Base-by-base conservation (phyloP, 2,888 invertebrate species). In the Stenodera caucasica region DNA sequence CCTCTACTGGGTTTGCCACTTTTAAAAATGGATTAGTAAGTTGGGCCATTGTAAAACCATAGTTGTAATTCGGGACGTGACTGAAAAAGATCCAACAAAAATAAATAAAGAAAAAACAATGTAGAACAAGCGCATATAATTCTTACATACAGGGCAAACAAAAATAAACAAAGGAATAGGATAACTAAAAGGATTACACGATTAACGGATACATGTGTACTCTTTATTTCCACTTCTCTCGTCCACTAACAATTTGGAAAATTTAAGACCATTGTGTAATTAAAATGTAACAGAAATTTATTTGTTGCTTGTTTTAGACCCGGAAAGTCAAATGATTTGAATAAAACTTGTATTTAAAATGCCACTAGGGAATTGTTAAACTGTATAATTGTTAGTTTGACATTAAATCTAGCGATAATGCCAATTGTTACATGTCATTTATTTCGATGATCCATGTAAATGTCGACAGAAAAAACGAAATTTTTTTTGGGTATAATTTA, bases 1-100 rank as follows among this genome's bases (percentile, higher is more conserved):
- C 67, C 66, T 66, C 64, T 66, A 65, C 67, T 66, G 65, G 68
- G 58, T 65, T 53, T 65, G 65, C 68, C 65, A 68, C 68, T 71
- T 73, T 45, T 73, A 74, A 72, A 74, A 74, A 74, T 71, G 71
- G 73, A 72, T 71, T 72, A 72, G 67, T 70, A 70, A 65, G 69
- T n/a, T 65, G 65, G 65, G 61, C 65, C 70, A 65, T 67, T 70
- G 71, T 67, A 63, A 68, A 71, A 66, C 68, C 70, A 70, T 71
- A 68, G 67, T 66, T 63, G 72, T 72, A 71, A 70, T 72, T 72
- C 65, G 70, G 65, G 56, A 67, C 67, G 69, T 67, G 68, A 67
- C 65, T 68, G 67, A 65, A 69, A 72, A 68, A 67, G 68, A 70
- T 66, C 70, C 66, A 75, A 58, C 66, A 66, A 60, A 62, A 55